A percentile compares a stretch with the other conserved stretches of the same genome.
These are phyloP conservation scores for Pseudopipra pipra DNA, from an alignment of 2,113 vertebrate species.

Conservation along the genomic window DNA sequence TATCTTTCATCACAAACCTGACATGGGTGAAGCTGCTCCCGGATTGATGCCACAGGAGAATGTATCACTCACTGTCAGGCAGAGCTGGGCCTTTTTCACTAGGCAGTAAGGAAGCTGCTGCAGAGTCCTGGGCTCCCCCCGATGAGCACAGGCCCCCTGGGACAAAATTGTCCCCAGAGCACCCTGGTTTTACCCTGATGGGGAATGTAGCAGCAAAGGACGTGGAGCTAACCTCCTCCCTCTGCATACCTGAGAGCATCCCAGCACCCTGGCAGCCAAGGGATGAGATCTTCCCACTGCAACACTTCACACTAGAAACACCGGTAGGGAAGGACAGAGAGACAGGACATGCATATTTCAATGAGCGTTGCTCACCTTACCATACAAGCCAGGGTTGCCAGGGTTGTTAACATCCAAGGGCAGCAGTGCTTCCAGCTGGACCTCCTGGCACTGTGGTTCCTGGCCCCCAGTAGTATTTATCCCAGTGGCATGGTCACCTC, in stretches of 20 bases:
- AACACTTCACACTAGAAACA: not conserved
- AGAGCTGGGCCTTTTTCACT: rapidly evolving
- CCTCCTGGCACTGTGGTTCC: not conserved
- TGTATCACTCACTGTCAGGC: not conserved
- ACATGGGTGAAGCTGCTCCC: rapidly evolving
- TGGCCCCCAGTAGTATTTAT: not conserved
- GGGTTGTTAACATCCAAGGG: not conserved
- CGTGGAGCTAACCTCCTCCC: not conserved
- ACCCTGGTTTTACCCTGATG: rapidly evolving
- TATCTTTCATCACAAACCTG: not conserved
- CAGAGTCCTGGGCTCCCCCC: not conserved
- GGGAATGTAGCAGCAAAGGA: not conserved
- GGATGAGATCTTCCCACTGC: not conserved
- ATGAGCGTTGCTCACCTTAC: not conserved
- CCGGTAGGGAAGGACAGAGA: not conserved
- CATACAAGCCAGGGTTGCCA: rapidly evolving
- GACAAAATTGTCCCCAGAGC: rapidly evolving
- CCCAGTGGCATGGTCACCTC: rapidly evolving
- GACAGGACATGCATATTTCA: rapidly evolving
- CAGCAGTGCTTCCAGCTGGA: not conserved
- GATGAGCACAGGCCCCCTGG: not conserved
- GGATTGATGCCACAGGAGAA: not conserved
- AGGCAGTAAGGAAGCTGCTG: rapidly evolving
- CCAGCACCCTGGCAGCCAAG: not conserved
- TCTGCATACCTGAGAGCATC: not conserved